These are phyloP conservation scores for Pterocles burchelli DNA, from an alignment of 2,113 vertebrate species.

Conservation along the genomic window DNA sequence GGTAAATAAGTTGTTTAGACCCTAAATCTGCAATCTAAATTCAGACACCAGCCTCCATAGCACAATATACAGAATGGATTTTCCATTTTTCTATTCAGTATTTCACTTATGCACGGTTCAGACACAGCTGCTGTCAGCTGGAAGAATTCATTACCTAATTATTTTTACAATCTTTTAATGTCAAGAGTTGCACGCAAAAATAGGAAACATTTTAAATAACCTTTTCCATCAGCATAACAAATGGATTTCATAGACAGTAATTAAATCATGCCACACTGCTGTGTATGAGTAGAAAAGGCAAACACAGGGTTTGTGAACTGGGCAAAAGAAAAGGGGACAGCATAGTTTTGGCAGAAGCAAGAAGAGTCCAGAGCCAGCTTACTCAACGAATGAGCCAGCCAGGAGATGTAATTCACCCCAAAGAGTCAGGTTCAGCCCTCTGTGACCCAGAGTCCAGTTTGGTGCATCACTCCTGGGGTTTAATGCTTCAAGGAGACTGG, in stretches of 20 bases:
- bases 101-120: background rate
- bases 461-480: background rate
- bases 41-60: background rate
- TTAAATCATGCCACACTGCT: background rate
- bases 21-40: background rate
- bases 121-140: background rate
- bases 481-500: background rate
- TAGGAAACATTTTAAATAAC: background rate
- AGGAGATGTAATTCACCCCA: background rate
- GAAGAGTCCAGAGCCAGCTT: background rate
- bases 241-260: background rate
- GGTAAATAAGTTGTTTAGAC: background rate
- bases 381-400: background rate
- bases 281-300: background rate
- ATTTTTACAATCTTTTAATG: constrained; percentile 22
- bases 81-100: background rate
- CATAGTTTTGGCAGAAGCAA: background rate
- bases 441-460: background rate
- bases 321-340: background rate
- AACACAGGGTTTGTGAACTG: background rate
- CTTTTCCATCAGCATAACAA: background rate
- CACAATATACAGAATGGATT: background rate
- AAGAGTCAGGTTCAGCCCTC: background rate
- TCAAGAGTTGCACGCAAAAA: background rate
- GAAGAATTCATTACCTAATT: constrained; percentile 14